A percentile compares a stretch with the other conserved stretches of the same genome.
These are phyloP conservation scores for Tetragonula carbonaria DNA, from an alignment of 2,888 invertebrate species.

Conservation along the genomic window DNA sequence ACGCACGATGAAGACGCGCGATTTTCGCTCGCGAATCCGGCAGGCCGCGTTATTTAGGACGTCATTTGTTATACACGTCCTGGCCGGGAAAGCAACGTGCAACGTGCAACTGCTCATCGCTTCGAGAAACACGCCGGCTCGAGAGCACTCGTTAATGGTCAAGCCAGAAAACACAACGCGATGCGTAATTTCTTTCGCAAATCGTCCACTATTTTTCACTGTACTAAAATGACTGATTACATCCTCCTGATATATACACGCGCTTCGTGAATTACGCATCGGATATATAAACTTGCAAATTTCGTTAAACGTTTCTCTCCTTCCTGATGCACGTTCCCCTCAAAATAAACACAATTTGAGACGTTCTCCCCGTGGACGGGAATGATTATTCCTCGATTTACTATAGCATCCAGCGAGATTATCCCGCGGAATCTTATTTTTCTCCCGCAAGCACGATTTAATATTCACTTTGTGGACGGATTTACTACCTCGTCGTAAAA, in stretches of 20 bases:
- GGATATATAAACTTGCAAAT: neutral
- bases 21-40: slow-evolving; percentile 66
- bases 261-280: neutral
- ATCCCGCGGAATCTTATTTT: no score
- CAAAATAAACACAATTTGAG: neutral
- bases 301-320: neutral
- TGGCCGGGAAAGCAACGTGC: slow-evolving; percentile 24
- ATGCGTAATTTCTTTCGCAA: slow-evolving; percentile 10
- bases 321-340: neutral
- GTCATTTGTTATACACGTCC: slow-evolving; percentile 70
- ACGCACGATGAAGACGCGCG: slow-evolving; percentile 71
- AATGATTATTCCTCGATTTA: no score
- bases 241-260: neutral
- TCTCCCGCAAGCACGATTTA: no score
- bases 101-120: slow-evolving; percentile 24
- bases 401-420: no score
- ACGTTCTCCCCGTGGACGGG: neutral
- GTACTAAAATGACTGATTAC: slow-evolving; percentile 7
- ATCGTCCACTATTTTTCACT: slow-evolving; percentile 6
- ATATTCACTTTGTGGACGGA: no score
- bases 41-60: slow-evolving; percentile 74
- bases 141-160: slow-evolving; percentile 14
- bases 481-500: no score
- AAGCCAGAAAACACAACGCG: neutral
- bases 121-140: slow-evolving; percentile 9